Base-by-base conservation (phyloP, 2,113 vertebrate genomes). In the Etia nguti region DNA sequence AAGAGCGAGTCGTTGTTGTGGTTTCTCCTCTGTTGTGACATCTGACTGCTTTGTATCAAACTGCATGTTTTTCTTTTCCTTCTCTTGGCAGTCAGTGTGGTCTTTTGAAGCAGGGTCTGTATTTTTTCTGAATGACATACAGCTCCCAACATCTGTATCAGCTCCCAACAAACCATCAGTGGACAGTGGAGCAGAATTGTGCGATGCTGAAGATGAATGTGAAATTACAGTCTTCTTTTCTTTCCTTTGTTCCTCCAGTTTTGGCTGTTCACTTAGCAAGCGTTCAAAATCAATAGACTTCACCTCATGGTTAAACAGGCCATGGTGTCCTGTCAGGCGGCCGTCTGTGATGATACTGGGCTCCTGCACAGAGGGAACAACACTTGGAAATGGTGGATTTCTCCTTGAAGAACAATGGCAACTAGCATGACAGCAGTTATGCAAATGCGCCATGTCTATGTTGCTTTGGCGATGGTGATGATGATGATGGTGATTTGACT, bases 281-380 rank as follows among this genome's bases (percentile, higher is more conserved):
- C 96, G 95, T 60, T 96, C 95, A 52, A 97, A 96, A 52, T 97
- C 91, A 4, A 96, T 57, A 2, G 97, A 97, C 82, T 97, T 97
- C 68, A 97, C 95, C 80, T 97, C 95, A 24, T 95, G 94, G 88
- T 96, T 97, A 86, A 97, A 97, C 15, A 97, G 93, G 10, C 97
- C 97, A 10, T 93, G 94, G 84, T 96, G 96, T 20, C 96, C 95
- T 4, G 91, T 95, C 18, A 97, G 93, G 2, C 97, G 96, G 43
- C 88, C 90, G 10, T 96, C 93, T 6, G 97, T 97, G 84, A 97
- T 97, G 65, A 97, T 89, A 65, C 96, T 95, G 2, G 94, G 93
- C 75, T 95, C 96, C 41, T 92, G 92, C 29, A 84, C 15, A 54
- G 22, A 55, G 56, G 62, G 24, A 43, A 89, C 43, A 4, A 90